phyloP scores from a whole-genome alignment of 1,140 invertebrate genomes.

The Drosophila murphyi region DNA sequence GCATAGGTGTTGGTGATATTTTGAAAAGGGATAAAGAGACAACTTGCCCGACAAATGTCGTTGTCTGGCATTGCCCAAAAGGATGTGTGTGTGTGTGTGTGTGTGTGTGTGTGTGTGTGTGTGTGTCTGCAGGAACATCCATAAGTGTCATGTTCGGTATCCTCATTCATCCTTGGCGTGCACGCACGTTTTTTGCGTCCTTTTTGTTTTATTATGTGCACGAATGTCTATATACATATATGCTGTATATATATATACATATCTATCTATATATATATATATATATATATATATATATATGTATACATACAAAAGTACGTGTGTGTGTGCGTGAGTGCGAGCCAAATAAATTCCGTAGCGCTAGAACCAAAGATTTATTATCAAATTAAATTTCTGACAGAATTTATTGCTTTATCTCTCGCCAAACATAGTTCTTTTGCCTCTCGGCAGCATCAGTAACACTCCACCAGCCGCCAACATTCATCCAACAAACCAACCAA shows the following conservation, averaged over 20 bases:
- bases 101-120: constrained; percentile 34
- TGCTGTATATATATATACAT: constrained; percentile 8
- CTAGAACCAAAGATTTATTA: constrained; percentile 85
- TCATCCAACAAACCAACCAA: constrained; percentile 54
- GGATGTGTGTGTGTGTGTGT: constrained; percentile 29
- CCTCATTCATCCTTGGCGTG: constrained; percentile 82
- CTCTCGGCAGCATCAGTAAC: constrained; percentile 70
- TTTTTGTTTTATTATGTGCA: constrained; percentile 84
- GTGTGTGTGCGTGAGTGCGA: constrained; percentile 64
- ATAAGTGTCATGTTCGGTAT: constrained; percentile 84
- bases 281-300: constrained; percentile 3
- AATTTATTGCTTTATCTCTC: constrained; percentile 85
- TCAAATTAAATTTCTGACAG: constrained; percentile 85
- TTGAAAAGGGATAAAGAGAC: constrained; percentile 58
- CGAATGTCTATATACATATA: constrained; percentile 74
- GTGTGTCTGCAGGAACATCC: constrained; percentile 67
- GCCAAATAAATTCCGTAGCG: constrained; percentile 84
- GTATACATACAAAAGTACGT: constrained; percentile 21
- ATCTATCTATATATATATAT: constrained; percentile 1
- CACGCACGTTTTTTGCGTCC: constrained; percentile 83
- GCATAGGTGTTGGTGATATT: constrained; percentile 54
- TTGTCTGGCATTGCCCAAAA: constrained; percentile 15
- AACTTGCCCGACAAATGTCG: constrained; percentile 33
- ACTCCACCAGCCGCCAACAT: constrained; percentile 41
- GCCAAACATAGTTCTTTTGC: constrained; percentile 84